phyloP scores from a whole-genome alignment of 2,113 vertebrate species.

The Lasiurus borealis region DNA sequence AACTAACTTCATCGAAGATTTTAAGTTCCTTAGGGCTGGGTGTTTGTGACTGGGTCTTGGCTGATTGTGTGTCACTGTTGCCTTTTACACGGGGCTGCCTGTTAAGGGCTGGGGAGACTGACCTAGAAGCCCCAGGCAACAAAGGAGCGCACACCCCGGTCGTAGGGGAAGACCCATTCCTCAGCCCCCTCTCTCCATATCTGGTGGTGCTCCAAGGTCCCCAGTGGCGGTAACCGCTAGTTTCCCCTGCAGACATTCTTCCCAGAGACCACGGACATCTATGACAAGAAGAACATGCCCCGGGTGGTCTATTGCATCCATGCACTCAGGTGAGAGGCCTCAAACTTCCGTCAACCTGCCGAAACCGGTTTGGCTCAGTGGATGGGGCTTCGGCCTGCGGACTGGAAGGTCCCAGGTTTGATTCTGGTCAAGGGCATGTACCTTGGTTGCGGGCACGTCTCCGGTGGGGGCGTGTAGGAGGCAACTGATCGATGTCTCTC shows the following conservation, averaged over 20 bases:
- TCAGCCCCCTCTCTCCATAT: background rate
- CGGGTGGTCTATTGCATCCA: slow-evolving; percentile 96
- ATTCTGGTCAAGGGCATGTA: too few species aligned
- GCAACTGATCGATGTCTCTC: too few species aligned
- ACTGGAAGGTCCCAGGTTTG: too few species aligned
- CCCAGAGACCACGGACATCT: slow-evolving; percentile 97
- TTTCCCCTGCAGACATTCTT: slow-evolving; percentile 92
- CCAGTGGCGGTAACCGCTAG: background rate
- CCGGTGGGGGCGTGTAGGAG: too few species aligned
- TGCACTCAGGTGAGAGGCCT: slow-evolving; percentile 91
- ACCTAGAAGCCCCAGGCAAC: background rate
- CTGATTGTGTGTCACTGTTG: background rate
- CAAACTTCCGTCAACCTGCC: background rate
- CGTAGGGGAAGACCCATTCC: background rate
- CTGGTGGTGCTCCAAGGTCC: background rate
- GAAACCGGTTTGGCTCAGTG: too few species aligned
- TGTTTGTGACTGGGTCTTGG: slow-evolving; percentile 6
- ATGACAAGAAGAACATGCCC: slow-evolving; percentile 99
- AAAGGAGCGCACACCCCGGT: background rate
- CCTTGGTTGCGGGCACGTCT: too few species aligned
- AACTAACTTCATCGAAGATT: background rate
- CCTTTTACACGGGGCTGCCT: background rate
- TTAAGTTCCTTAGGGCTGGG: background rate
- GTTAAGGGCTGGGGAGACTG: background rate
- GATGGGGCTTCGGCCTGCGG: too few species aligned